Evolutionary conservation across 1,140 invertebrate species (phyloP), one percentile per base, ranked within the genome.

Genomic region (Orchesella cincta): DNA sequence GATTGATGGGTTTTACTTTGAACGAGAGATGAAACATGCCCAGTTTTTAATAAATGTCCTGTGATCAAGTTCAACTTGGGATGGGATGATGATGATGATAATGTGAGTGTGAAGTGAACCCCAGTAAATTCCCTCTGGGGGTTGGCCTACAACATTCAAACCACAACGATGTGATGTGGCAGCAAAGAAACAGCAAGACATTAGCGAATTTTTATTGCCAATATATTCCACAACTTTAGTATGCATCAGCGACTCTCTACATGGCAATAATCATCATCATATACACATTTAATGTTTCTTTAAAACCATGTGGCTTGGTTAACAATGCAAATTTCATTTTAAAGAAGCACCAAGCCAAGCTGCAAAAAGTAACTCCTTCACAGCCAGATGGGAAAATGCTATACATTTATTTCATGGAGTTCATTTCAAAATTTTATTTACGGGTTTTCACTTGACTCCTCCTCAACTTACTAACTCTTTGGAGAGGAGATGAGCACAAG

Each of bases 251-350:
- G 62, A 33, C 33, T 67, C 62, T 67, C n/a, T 33, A 3, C 39
- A 57, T n/a, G n/a, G n/a, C 26, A 67, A 67, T 67, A 18, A 67
- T 67, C 62, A 67, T 67, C 29, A 67, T 67, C 26, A 57, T 57
- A 57, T 57, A 23, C 54, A 18, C 14, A 18, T n/a, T 23, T 57
- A 23, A 12, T 57, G 8, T 26, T 14, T 57, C 54, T 23, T n/a
- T n/a, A n/a, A n/a, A n/a, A n/a, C n/a, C n/a, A n/a, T n/a, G n/a
- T n/a, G n/a, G 39, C 54, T 57, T 23, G 12, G 14, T 57, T 57
- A 18, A 23, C 8, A 23, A n/a, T n/a, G n/a, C n/a, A n/a, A n/a
- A 3, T 57, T 57, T 57, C 39, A 5, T 46, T 46, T 46, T 8
- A 46, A 46, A 46, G 18, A 46, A 5, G 5, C 18, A 46, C 5